Evolutionary conservation across 2,888 invertebrate genomes (phyloP).

Genomic region (Lasioglossum oenotherae): DNA sequence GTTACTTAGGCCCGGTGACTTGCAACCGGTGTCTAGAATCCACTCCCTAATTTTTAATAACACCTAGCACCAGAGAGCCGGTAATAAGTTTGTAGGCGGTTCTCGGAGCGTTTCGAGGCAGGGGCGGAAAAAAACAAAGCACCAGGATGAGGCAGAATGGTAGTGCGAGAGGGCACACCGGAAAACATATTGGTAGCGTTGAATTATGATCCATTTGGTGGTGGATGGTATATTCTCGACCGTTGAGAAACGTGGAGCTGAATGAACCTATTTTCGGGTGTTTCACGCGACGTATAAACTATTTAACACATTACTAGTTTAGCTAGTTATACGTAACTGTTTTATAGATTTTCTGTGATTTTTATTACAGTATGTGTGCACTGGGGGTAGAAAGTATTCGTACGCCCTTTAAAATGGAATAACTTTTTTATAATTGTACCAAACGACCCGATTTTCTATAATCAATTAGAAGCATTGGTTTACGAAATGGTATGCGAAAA

Average conservation of each 20-base stretch:
- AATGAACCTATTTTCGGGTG: background rate
- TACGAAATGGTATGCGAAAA: no score
- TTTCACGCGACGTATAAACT: background rate
- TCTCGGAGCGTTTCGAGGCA: conserved; percentile 32
- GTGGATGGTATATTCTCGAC: background rate
- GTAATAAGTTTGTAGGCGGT: conserved; percentile 66
- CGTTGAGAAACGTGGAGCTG: background rate
- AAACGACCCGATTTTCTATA: no score
- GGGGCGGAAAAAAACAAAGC: conserved; percentile 62
- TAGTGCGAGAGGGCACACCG: conserved; percentile 28
- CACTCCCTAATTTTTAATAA: conserved; percentile 74
- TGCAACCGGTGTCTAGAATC: conserved; percentile 71
- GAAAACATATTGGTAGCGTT: conserved; percentile 50
- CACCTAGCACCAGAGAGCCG: conserved; percentile 56
- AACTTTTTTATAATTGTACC: no score
- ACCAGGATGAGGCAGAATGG: background rate
- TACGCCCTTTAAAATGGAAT: no score
- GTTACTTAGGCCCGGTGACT: conserved; percentile 77
- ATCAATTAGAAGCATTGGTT: no score
- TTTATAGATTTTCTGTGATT: no score
- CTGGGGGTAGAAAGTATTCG: no score
- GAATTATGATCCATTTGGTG: conserved; percentile 26
- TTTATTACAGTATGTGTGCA: no score
- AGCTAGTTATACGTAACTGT: no score
- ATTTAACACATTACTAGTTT: background rate